phyloP scores from a whole-genome alignment of 1,140 invertebrate species.

The Trinorchestia longiramus region DNA sequence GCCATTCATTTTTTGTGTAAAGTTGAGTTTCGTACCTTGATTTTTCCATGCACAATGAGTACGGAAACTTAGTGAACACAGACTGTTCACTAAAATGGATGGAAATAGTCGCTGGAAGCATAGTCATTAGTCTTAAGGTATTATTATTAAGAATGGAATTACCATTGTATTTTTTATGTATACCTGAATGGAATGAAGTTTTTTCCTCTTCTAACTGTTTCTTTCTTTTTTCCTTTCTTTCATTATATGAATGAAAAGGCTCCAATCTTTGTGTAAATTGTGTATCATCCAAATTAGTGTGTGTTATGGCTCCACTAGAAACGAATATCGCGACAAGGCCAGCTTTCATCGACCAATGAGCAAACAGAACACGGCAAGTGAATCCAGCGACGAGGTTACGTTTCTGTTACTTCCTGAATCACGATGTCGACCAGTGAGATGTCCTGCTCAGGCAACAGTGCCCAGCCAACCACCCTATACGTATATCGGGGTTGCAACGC shows the following conservation, averaged over 20 bases:
- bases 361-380: no score
- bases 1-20: constrained; percentile 38
- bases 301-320: no score
- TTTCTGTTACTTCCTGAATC: neutral
- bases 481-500: no score
- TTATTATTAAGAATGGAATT: constrained; percentile 59
- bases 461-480: no score
- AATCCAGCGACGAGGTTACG: no score
- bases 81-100: constrained; percentile 69
- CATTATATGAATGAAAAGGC: constrained; percentile 38
- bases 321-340: no score
- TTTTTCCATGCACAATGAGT: constrained; percentile 64
- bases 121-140: no score
- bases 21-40: constrained; percentile 57
- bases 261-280: constrained; percentile 55
- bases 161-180: no score
- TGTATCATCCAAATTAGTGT: neutral
- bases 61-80: constrained; percentile 70
- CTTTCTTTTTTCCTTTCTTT: constrained; percentile 60
- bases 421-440: no score
- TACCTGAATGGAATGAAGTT: no score
- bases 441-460: no score
- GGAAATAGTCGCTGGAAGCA: constrained; percentile 55
- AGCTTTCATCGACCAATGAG: no score
- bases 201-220: constrained; percentile 56